phyloP scores from a whole-genome alignment of 2,113 vertebrate species.

The Prionailurus viverrinus region DNA sequence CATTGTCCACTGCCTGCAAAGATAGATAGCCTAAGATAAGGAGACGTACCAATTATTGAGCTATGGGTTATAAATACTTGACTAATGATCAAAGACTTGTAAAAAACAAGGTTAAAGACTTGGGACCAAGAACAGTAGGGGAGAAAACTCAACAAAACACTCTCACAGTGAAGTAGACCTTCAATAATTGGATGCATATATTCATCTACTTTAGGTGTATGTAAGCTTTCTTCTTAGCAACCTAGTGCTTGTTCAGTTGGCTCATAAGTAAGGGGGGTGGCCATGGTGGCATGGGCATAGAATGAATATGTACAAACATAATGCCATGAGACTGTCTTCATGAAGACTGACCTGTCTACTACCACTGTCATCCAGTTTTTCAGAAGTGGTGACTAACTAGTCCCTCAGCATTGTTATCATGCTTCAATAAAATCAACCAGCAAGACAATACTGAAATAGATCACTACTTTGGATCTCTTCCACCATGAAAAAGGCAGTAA shows the following conservation, averaged over 20 bases:
- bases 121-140: not conserved
- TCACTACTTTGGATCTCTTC: not conserved
- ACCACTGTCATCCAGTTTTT: not conserved
- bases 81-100: not conserved
- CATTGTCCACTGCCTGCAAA: not conserved
- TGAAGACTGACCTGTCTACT: not conserved
- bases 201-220: not conserved
- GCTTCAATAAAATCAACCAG: not conserved
- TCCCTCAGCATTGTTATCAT: not conserved
- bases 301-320: not conserved
- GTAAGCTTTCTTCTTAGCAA: not conserved
- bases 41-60: not conserved
- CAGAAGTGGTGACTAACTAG: not conserved
- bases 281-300: not conserved
- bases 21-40: not conserved
- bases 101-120: slow-evolving; percentile 48
- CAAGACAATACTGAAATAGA: not conserved
- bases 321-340: not conserved
- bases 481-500: not conserved
- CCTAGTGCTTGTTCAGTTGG: not conserved
- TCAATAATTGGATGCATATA: not conserved
- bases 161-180: not conserved
- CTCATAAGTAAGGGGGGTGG: not conserved
- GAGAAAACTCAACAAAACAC: slow-evolving; percentile 13
- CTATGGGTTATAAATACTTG: not conserved